These are phyloP conservation scores for Calcarius lapponicus DNA, from an alignment of 2,797 vertebrate genomes.

Conservation along the genomic window DNA sequence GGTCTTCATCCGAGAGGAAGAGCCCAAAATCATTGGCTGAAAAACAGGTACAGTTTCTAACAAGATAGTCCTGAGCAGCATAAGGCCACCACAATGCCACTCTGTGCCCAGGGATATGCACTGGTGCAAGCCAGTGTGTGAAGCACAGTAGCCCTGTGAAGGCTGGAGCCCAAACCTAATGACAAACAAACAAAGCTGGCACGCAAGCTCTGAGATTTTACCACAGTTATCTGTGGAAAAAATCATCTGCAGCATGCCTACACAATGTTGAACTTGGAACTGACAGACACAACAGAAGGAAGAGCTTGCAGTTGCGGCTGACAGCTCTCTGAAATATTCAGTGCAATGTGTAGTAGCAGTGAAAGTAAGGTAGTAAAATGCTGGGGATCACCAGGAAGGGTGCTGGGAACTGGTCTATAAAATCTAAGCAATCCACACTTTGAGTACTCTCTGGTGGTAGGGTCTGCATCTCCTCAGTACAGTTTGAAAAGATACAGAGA, in stretches of 20 bases:
- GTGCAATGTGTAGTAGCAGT: not conserved
- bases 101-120: not conserved
- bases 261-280: not conserved
- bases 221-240: not conserved
- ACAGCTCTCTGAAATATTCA: not conserved
- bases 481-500: not conserved
- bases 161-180: fast-evolving
- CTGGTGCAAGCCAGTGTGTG: fast-evolving
- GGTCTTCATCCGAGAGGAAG: slow-evolving; percentile 96
- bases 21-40: slow-evolving; percentile 95
- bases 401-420: not conserved
- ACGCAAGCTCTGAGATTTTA: not conserved
- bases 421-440: not conserved
- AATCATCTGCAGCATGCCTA: not conserved
- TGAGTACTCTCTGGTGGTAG: fast-evolving
- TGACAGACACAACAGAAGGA: not conserved
- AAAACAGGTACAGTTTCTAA: slow-evolving; percentile 41
- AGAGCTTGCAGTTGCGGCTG: not conserved
- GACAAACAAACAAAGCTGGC: not conserved
- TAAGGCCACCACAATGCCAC: not conserved
- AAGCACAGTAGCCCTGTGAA: not conserved
- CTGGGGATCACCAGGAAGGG: not conserved
- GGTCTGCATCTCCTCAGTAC: not conserved
- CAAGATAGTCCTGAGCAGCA: not conserved
- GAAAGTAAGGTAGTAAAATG: not conserved